phyloP scores from a whole-genome alignment of 2,888 invertebrate genomes.

The Lepidocyrtinus sp. region DNA sequence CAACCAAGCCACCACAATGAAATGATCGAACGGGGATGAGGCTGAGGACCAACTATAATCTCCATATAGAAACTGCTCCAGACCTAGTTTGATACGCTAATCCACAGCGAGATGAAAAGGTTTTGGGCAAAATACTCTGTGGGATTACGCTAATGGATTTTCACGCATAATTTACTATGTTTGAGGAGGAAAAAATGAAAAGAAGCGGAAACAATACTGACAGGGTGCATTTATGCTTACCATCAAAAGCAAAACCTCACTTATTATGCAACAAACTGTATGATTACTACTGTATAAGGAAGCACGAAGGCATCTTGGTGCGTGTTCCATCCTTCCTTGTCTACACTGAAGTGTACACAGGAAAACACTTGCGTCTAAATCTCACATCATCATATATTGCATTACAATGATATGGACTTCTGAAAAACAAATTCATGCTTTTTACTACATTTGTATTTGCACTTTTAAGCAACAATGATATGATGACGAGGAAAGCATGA shows the following conservation, averaged over 20 bases:
- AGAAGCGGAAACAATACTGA: slow-evolving; percentile 6
- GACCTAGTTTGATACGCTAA: too few species aligned
- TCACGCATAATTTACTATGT: slow-evolving; percentile 51
- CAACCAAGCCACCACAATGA: not conserved
- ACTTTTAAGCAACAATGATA: not conserved
- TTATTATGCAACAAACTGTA: not conserved
- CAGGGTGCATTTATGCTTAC: not conserved
- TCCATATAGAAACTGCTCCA: too few species aligned
- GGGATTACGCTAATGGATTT: slow-evolving; percentile 52
- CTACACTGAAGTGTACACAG: not conserved
- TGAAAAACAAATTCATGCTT: not conserved
- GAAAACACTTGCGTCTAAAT: not conserved
- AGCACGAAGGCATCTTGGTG: not conserved
- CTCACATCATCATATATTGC: not conserved
- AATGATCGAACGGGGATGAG: not conserved
- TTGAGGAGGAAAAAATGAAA: slow-evolving; percentile 23
- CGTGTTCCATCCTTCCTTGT: not conserved
- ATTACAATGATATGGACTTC: not conserved
- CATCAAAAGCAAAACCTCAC: not conserved
- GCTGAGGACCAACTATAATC: too few species aligned
- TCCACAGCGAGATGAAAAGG: not conserved
- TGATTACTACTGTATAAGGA: not conserved
- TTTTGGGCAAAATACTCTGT: slow-evolving; percentile 23
- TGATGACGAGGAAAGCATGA: not conserved
- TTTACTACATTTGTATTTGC: not conserved